Conservation (phyloP, 35 echinoderm and acorn worm species). For the Apostichopus californicus region DNA sequence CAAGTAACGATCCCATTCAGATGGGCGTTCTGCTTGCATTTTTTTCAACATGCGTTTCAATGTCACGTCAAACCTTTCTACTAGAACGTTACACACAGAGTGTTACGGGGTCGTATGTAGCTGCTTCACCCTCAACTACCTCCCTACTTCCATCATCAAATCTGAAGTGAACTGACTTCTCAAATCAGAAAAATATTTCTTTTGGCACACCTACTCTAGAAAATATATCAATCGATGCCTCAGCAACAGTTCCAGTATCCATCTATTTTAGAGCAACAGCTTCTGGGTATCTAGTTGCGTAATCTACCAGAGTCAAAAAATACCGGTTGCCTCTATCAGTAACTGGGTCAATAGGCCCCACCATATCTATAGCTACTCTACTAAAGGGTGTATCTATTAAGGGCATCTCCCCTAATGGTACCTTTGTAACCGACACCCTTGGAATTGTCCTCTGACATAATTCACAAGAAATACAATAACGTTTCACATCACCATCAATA, state of each 20-base stretch:
- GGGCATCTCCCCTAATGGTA: slow-evolving; percentile 57
- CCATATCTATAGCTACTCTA: slow-evolving; percentile 47
- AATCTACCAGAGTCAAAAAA: slow-evolving; percentile 61
- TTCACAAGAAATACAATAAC: slow-evolving; percentile 59
- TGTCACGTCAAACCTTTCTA: slow-evolving; percentile 28
- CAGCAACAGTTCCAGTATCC: too few relatives aligned
- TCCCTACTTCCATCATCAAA: slow-evolving; percentile 41
- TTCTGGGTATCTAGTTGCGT: not conserved
- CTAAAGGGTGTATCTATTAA: slow-evolving; percentile 67
- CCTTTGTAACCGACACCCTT: slow-evolving; percentile 41
- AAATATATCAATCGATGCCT: slow-evolving; percentile 26
- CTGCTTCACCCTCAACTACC: slow-evolving; percentile 32
- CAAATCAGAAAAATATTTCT: not conserved
- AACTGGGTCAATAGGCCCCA: slow-evolving; percentile 55
- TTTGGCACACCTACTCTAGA: slow-evolving; percentile 46
- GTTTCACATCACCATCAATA: slow-evolving; percentile 31
- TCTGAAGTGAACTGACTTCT: slow-evolving; percentile 31
- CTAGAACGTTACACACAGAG: slow-evolving; percentile 36
- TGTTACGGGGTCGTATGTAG: slow-evolving; percentile 52
- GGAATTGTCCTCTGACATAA: slow-evolving; percentile 57
- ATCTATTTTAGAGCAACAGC: slow-evolving; percentile 32
- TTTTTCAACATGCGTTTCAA: slow-evolving; percentile 40
- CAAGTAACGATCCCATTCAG: slow-evolving; percentile 54
- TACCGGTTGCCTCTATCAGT: slow-evolving; percentile 45
- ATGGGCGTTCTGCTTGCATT: slow-evolving; percentile 49